These are phyloP conservation scores for Lordiphosa andalusiaca DNA, from an alignment of 2,888 invertebrate genomes.

Conservation along the genomic window DNA sequence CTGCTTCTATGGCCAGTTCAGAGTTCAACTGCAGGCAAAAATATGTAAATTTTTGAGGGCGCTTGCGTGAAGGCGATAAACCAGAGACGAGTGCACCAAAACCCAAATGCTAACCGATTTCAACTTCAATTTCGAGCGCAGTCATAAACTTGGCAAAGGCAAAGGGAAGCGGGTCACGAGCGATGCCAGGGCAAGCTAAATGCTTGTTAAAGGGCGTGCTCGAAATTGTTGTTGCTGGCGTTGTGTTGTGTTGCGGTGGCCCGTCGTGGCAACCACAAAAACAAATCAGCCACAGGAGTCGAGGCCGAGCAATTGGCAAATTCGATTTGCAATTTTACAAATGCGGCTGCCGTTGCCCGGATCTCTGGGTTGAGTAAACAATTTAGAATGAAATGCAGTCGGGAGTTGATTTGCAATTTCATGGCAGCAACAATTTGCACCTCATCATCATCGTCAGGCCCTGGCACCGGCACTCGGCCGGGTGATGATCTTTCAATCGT, in stretches of 20 bases:
- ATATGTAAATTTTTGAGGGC: constrained; percentile 69
- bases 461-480: constrained; percentile 1
- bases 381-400: constrained; percentile 68
- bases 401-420: constrained; percentile 71
- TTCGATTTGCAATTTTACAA: constrained; percentile 53
- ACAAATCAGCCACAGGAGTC: constrained; percentile 55
- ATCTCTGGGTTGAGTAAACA: constrained; percentile 63
- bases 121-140: constrained; percentile 59
- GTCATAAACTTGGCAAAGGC: constrained; percentile 34
- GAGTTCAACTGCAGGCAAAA: constrained; percentile 70
- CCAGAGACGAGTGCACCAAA: constrained; percentile 25
- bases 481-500: constrained; percentile 69
- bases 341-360: constrained; percentile 11
- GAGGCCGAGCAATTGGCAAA: constrained; percentile 39
- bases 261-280: constrained; percentile 64
- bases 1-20: constrained; percentile 39
- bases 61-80: constrained; percentile 60
- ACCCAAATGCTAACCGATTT: constrained; percentile 66
- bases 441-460: constrained; percentile 57
- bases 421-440: constrained; percentile 74
- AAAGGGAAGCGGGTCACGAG: constrained; percentile 61
- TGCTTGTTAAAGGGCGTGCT: constrained; percentile 73
- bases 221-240: constrained; percentile 47
- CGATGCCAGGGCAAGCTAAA: constrained; percentile 56
- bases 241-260: constrained; percentile 17